Evolutionary conservation across 2,888 invertebrate species (phyloP).

Genomic region (Epistrophe grossulariae): DNA sequence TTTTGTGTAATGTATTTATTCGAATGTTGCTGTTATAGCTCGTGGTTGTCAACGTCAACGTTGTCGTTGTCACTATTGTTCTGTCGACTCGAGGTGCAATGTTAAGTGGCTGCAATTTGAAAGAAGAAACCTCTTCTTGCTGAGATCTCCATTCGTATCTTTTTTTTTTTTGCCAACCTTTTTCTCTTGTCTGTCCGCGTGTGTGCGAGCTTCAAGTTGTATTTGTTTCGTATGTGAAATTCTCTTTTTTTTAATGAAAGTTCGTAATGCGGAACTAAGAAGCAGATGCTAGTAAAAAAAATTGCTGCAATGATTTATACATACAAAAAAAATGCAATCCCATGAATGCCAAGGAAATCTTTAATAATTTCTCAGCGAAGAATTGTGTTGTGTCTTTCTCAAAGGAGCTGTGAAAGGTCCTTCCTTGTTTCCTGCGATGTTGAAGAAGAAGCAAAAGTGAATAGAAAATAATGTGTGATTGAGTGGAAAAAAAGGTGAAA

Average conservation of each 20-base stretch:
- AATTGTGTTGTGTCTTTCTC: slow-evolving; percentile 33
- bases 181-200: slow-evolving; percentile 34
- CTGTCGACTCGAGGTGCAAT: slow-evolving; percentile 68
- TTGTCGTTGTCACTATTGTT: slow-evolving; percentile 26
- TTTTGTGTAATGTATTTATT: slow-evolving; percentile 36
- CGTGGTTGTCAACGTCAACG: slow-evolving; percentile 28
- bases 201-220: slow-evolving; percentile 19
- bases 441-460: slow-evolving; percentile 18
- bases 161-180: slow-evolving; percentile 42
- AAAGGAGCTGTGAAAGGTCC: slow-evolving; percentile 51
- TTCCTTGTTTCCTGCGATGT: slow-evolving; percentile 50
- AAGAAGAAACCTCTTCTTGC: slow-evolving; percentile 53
- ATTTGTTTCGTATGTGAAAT: slow-evolving; percentile 50
- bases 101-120: slow-evolving; percentile 73
- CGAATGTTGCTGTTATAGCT: slow-evolving; percentile 30
- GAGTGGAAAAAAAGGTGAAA: slow-evolving; percentile 43
- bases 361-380: slow-evolving; percentile 59
- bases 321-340: slow-evolving; percentile 50
- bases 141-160: slow-evolving; percentile 54
- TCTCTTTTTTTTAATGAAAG: slow-evolving; percentile 14
- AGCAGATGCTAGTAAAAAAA: slow-evolving; percentile 17
- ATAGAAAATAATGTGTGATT: slow-evolving; percentile 50
- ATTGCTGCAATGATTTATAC: slow-evolving; percentile 54
- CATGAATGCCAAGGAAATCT: slow-evolving; percentile 59
- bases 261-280: slow-evolving; percentile 56